phyloP scores from a whole-genome alignment of 2,888 invertebrate genomes.

The Apodemia zela region DNA sequence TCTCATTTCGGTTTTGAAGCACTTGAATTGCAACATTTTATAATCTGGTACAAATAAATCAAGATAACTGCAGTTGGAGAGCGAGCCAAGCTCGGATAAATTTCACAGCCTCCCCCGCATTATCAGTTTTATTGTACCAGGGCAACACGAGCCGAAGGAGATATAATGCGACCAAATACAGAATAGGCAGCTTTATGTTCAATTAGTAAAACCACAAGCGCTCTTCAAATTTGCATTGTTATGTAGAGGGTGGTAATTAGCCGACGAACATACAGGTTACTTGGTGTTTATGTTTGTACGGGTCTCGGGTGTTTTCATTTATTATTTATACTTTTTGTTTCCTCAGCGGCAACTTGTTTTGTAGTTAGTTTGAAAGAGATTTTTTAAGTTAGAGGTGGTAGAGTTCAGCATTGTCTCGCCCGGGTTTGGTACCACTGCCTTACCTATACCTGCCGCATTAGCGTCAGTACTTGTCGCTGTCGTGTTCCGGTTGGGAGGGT shows the following conservation, averaged over 20 bases:
- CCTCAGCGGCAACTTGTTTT: no score
- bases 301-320: slow-evolving; percentile 23
- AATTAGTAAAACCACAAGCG: slow-evolving; percentile 53
- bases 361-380: no score
- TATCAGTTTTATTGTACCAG: slow-evolving; percentile 48
- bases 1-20: slow-evolving; percentile 8
- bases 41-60: slow-evolving; percentile 18
- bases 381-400: no score
- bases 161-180: slow-evolving; percentile 45
- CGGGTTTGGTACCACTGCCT: no score
- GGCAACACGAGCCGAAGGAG: slow-evolving; percentile 46
- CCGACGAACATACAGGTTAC: slow-evolving; percentile 46
- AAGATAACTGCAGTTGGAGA: slow-evolving; percentile 28
- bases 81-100: slow-evolving; percentile 31
- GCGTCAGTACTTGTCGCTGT: no score
- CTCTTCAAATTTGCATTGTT: slow-evolving; percentile 60
- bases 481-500: no score
- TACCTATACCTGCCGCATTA: no score
- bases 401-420: no score
- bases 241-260: slow-evolving; percentile 55
- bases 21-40: slow-evolving; percentile 8
- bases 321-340: background rate
- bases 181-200: slow-evolving; percentile 45
- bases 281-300: slow-evolving; percentile 56
- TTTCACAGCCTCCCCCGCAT: slow-evolving; percentile 46